phyloP scores from a whole-genome alignment of 1,140 invertebrate species.

The Drosophila busckii region DNA sequence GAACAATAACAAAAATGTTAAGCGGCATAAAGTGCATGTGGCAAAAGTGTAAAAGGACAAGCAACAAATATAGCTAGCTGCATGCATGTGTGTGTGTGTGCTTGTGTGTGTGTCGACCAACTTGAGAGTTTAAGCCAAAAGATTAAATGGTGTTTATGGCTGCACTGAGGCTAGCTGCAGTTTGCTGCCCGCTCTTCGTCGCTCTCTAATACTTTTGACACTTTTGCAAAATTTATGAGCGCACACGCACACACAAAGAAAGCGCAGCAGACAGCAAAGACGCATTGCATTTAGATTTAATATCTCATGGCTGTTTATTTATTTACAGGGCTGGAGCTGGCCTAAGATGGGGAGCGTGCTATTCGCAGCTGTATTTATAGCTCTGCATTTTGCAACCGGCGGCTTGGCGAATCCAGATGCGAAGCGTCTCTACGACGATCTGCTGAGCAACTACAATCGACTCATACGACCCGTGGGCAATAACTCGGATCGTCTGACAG shows the following conservation, averaged over 20 bases:
- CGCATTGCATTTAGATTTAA: conserved; percentile 35
- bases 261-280: conserved; percentile 11
- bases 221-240: conserved; percentile 62
- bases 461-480: conserved; percentile 98
- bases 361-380: conserved; percentile 86
- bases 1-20: conserved; percentile 51
- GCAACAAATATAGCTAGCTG: conserved; percentile 29
- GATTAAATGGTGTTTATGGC: conserved; percentile 76
- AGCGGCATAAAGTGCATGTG: conserved; percentile 33
- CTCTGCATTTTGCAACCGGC: conserved; percentile 83
- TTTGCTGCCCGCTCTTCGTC: conserved; percentile 28
- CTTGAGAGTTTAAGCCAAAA: conserved; percentile 74
- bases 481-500: conserved; percentile 96
- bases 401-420: conserved; percentile 91
- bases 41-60: conserved; percentile 11
- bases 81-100: conserved; percentile 8
- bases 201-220: conserved; percentile 64
- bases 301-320: conserved; percentile 20
- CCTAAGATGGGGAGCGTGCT: conserved; percentile 88
- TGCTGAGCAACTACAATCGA: conserved; percentile 97
- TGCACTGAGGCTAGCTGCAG: conserved; percentile 35
- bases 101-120: conserved; percentile 10
- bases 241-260: neutral
- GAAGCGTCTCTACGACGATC: conserved; percentile 95
- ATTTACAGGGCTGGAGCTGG: conserved; percentile 87